A percentile compares a stretch with the other conserved stretches of the same genome.
These are phyloP conservation scores for Phaethornis superciliosus DNA, from an alignment of 2,113 vertebrate species.

Conservation along the genomic window DNA sequence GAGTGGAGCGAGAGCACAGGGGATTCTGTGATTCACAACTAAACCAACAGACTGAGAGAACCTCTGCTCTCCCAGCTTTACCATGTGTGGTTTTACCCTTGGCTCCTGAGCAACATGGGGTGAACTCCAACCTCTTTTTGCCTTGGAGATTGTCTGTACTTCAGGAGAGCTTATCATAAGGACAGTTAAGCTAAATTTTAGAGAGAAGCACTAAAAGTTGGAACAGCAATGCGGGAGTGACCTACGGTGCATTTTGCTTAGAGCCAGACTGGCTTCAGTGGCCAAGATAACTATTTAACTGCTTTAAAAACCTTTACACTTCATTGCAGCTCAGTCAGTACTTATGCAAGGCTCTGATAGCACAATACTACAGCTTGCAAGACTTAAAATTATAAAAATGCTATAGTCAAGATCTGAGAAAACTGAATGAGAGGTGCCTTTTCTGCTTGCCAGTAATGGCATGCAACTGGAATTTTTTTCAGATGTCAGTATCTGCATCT, in stretches of 20 bases:
- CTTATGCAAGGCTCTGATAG: neutral
- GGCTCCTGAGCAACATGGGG: rapidly evolving
- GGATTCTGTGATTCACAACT: neutral
- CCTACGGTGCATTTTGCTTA: neutral
- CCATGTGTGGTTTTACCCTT: neutral
- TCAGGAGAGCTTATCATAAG: neutral
- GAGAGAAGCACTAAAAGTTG: neutral
- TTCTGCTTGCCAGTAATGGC: neutral
- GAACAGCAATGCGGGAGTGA: neutral
- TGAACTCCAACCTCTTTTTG: rapidly evolving
- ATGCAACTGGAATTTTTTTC: neutral
- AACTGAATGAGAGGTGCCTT: neutral
- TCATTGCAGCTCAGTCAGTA: neutral
- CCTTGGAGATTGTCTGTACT: neutral
- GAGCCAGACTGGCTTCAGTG: neutral
- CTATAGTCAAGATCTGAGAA: neutral
- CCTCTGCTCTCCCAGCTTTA: neutral
- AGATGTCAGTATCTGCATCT: neutral
- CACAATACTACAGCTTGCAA: neutral
- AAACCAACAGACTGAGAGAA: neutral
- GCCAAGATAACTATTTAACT: neutral
- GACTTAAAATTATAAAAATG: neutral
- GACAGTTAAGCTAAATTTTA: neutral
- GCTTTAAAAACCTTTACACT: neutral
- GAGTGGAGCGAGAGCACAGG: rapidly evolving